A percentile compares a stretch with the other conserved stretches of the same genome.
phyloP scores from a whole-genome alignment of 1,140 invertebrate genomes.

The Meloidogyne chitwoodi region DNA sequence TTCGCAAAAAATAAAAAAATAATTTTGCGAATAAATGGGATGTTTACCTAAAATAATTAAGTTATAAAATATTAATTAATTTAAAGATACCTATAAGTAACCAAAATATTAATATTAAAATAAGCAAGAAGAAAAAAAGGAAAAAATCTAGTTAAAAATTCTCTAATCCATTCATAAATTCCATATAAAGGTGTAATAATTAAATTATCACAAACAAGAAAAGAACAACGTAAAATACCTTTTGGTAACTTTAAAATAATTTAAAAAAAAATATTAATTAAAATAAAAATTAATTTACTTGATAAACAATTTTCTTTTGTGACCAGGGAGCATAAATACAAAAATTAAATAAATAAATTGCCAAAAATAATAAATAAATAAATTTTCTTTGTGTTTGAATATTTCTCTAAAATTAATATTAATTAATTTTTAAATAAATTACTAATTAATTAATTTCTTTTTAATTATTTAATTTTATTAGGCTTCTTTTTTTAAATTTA shows the following conservation, averaged over 20 bases:
- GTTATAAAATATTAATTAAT: neutral
- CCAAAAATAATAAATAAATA: constrained; percentile 38
- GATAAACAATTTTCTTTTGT: constrained; percentile 51
- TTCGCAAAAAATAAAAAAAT: too few species aligned
- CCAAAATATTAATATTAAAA: constrained; percentile 53
- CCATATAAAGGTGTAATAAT: constrained; percentile 48
- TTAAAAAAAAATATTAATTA: neutral
- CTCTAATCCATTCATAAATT: constrained; percentile 54
- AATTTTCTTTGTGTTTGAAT: constrained; percentile 27
- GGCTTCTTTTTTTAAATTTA: too few species aligned
- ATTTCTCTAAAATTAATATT: neutral
- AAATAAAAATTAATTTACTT: constrained; percentile 23
- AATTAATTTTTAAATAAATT: too few species aligned
- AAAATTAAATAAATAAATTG: constrained; percentile 55
- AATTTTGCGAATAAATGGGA: too few species aligned
- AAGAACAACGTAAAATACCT: constrained; percentile 45
- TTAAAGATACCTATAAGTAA: constrained; percentile 44
- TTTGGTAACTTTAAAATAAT: constrained; percentile 23
- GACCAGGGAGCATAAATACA: constrained; percentile 59
- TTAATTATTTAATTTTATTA: neutral
- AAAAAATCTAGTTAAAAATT: constrained; percentile 55
- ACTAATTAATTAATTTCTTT: neutral
- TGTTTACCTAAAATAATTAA: neutral
- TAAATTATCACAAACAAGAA: constrained; percentile 44
- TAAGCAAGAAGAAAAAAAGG: constrained; percentile 58